Evolutionary conservation across 2,888 invertebrate species (phyloP).

Genomic region (Tachina grossa): DNA sequence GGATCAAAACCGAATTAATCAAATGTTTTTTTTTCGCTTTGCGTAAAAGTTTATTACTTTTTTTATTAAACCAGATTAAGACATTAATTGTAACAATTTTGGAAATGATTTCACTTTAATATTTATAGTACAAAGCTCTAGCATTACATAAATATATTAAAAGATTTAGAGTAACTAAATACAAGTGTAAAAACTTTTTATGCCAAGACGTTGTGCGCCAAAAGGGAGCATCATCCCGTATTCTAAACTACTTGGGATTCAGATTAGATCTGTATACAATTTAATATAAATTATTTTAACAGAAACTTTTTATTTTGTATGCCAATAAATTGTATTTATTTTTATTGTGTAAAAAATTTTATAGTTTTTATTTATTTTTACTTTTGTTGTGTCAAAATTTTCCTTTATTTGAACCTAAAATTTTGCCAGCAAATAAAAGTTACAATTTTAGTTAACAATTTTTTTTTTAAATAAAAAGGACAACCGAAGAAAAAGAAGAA

Average conservation of each 20-base stretch:
- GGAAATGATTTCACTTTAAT: too few relatives aligned
- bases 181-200: too few relatives aligned
- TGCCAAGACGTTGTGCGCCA: too few relatives aligned
- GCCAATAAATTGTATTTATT: constrained; percentile 41
- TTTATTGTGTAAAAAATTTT: constrained; percentile 38
- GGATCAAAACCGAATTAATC: too few relatives aligned
- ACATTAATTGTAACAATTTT: too few relatives aligned
- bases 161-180: too few relatives aligned
- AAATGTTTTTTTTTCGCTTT: too few relatives aligned
- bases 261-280: not conserved
- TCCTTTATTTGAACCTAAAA: constrained; percentile 30
- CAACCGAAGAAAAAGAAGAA: not conserved
- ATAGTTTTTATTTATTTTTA: constrained; percentile 2
- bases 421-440: constrained; percentile 53
- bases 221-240: too few relatives aligned
- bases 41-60: too few relatives aligned
- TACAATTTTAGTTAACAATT: constrained; percentile 28
- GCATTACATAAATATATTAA: too few relatives aligned
- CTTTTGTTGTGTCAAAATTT: not conserved
- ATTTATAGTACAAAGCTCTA: too few relatives aligned
- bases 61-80: too few relatives aligned
- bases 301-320: constrained; percentile 26
- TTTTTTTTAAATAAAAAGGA: constrained; percentile 15
- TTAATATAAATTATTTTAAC: constrained; percentile 14
- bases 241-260: not conserved